Evolutionary conservation across 2,888 invertebrate genomes (phyloP).

Genomic region (Agrotis puta): DNA sequence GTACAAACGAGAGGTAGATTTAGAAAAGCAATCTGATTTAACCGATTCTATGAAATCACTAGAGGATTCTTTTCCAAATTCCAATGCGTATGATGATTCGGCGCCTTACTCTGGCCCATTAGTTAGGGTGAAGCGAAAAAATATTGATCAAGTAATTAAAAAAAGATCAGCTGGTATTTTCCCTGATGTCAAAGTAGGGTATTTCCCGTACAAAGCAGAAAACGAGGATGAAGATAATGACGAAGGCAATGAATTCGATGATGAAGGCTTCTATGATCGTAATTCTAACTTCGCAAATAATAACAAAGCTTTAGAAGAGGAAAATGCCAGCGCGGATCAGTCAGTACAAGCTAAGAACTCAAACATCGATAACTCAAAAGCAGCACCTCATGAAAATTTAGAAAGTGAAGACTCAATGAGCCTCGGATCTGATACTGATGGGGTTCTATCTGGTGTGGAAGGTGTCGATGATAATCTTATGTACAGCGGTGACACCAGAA

Average conservation of each 20-base stretch:
- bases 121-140: slow-evolving; percentile 84
- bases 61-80: slow-evolving; percentile 85
- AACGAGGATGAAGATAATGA: slow-evolving; percentile 86
- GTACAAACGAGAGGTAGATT: slow-evolving; percentile 76
- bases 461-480: slow-evolving; percentile 85
- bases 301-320: slow-evolving; percentile 66
- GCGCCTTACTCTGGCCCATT: slow-evolving; percentile 77
- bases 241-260: slow-evolving; percentile 88
- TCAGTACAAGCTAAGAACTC: slow-evolving; percentile 48
- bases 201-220: slow-evolving; percentile 80
- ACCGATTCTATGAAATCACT: slow-evolving; percentile 81
- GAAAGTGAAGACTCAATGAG: slow-evolving; percentile 70
- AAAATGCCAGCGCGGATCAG: slow-evolving; percentile 44
- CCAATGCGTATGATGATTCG: slow-evolving; percentile 74
- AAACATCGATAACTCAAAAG: slow-evolving; percentile 59
- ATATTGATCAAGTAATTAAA: slow-evolving; percentile 71
- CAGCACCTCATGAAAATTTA: slow-evolving; percentile 61
- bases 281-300: slow-evolving; percentile 77
- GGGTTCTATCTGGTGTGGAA: slow-evolving; percentile 82
- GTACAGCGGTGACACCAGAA: slow-evolving; percentile 77
- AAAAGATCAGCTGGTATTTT: slow-evolving; percentile 79
- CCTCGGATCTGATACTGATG: slow-evolving; percentile 84
- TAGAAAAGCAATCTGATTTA: slow-evolving; percentile 71
- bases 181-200: slow-evolving; percentile 82
- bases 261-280: slow-evolving; percentile 87